phyloP scores from a whole-genome alignment of 2,888 invertebrate species.

The Sphaerophoria taeniata region DNA sequence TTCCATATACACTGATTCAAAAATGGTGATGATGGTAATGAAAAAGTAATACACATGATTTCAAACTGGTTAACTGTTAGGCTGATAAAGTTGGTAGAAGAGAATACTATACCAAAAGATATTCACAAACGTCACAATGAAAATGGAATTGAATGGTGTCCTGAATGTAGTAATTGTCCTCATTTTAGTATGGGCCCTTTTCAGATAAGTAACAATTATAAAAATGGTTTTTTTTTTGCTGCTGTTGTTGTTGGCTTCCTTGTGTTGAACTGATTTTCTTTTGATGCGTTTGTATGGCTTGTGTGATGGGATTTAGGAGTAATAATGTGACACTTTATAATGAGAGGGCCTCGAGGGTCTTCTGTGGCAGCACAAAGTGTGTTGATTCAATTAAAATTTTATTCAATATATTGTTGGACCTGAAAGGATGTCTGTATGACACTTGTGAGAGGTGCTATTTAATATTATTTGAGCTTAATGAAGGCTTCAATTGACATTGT shows the following conservation, averaged over 20 bases:
- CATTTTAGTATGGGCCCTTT: slow-evolving; percentile 65
- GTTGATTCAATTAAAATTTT: slow-evolving; percentile 28
- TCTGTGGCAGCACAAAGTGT: neutral
- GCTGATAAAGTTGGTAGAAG: slow-evolving; percentile 1
- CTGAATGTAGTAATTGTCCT: slow-evolving; percentile 70
- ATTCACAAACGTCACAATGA: slow-evolving; percentile 49
- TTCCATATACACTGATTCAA: slow-evolving; percentile 45
- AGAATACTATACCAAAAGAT: neutral
- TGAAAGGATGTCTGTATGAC: neutral
- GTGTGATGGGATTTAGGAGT: slow-evolving; percentile 9
- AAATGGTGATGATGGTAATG: slow-evolving; percentile 53
- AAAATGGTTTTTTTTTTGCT: slow-evolving; percentile 30
- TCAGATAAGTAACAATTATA: slow-evolving; percentile 71
- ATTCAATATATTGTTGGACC: slow-evolving; percentile 1
- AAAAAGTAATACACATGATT: slow-evolving; percentile 50
- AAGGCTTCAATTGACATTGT: neutral
- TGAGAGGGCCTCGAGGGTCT: slow-evolving; percentile 3
- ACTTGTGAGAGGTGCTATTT: neutral
- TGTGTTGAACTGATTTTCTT: slow-evolving; percentile 12
- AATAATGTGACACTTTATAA: slow-evolving; percentile 34
- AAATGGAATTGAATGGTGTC: slow-evolving; percentile 67
- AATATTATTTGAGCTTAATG: neutral
- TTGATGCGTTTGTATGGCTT: slow-evolving; percentile 12
- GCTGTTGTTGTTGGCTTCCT: neutral
- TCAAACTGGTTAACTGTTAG: neutral